Evolutionary conservation across 2,888 invertebrate species (phyloP).

Genomic region (Drosophila austrosaltans): DNA sequence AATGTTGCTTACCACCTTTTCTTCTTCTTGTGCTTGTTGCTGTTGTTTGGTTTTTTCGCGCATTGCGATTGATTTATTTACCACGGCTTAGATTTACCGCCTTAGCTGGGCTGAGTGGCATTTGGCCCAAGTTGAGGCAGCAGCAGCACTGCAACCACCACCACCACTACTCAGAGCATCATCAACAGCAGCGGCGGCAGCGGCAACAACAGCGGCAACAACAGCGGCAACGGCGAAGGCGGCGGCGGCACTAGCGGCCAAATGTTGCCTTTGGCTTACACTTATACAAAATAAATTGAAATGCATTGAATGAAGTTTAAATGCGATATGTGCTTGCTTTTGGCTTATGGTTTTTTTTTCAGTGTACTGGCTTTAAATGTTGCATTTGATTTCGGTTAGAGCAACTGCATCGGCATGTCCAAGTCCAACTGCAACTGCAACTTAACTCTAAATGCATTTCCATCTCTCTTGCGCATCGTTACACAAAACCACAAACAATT

Average conservation of each 20-base stretch:
- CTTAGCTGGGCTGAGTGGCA: constrained; percentile 63
- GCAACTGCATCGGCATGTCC: constrained; percentile 42
- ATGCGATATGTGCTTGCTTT: not conserved
- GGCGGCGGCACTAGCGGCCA: constrained; percentile 46
- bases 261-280: constrained; percentile 33
- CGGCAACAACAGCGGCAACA: not conserved
- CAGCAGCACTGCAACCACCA: constrained; percentile 19
- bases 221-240: constrained; percentile 10
- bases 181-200: constrained; percentile 35
- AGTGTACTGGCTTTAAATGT: constrained; percentile 62
- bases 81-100: constrained; percentile 79
- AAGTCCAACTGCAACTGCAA: constrained; percentile 19
- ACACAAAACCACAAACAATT: constrained; percentile 82
- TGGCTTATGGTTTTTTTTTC: not conserved
- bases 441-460: constrained; percentile 43
- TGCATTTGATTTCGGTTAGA: constrained; percentile 73
- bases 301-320: not conserved
- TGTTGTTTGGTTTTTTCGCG: constrained; percentile 42
- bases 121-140: constrained; percentile 76
- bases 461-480: constrained; percentile 65
- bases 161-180: constrained; percentile 10
- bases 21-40: not conserved
- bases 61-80: constrained; percentile 80
- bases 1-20: constrained; percentile 26
- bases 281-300: constrained; percentile 4